Base-by-base conservation (phyloP, 2,113 vertebrate genomes). In the Shinisaurus crocodilurus region DNA sequence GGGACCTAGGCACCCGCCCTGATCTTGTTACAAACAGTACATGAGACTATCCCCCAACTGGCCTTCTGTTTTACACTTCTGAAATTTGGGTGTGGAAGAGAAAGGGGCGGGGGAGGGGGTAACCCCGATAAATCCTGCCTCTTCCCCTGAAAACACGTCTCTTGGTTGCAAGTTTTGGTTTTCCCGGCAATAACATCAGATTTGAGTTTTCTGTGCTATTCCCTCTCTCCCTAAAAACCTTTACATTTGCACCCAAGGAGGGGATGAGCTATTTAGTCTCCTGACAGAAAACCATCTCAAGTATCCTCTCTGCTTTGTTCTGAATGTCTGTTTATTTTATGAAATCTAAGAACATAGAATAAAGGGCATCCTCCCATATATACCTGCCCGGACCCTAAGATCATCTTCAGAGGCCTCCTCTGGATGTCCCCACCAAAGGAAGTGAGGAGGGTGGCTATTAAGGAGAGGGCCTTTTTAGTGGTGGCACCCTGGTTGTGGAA, bases 211-310 rank as follows among this genome's bases (percentile, higher is more conserved):
- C 25, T 40, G 34, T 57, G 10, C 80, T 25, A 2, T 43, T 43
- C 40, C 27, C n/a, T 37, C 37, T 18, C 50, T 10, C 65, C 0
- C 25, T 40, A 16, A 63, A 80, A 32, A 57, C 65, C 43, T 43
- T 87, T 40, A 48, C 18, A 50, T 37, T 48, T 50, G 1, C 63
- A 34, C 27, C 57, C 27, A 13, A 23, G 50, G 63, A 79, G 63
- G 82, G 90, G 84, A 45, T 88, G 83, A 89, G 88, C 43, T 91
- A 80, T 70, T 87, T 93, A 87, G 91, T 82, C 83, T 88, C 82
- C 91, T 3, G 16, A 79, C 81, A 77, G 85, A 87, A 54, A 87
- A 69, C 89, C 67, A 0, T 93, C 92, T 92, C 74, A 75, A 79
- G 90, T 23, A 1, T 40, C 15, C 85, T 79, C 63, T 74, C 74